Percentiles rank a stretch among this genome's conserved stretches.
These are phyloP conservation scores for Pherbina coryleti DNA, from an alignment of 2,888 invertebrate species.

Conservation along the genomic window DNA sequence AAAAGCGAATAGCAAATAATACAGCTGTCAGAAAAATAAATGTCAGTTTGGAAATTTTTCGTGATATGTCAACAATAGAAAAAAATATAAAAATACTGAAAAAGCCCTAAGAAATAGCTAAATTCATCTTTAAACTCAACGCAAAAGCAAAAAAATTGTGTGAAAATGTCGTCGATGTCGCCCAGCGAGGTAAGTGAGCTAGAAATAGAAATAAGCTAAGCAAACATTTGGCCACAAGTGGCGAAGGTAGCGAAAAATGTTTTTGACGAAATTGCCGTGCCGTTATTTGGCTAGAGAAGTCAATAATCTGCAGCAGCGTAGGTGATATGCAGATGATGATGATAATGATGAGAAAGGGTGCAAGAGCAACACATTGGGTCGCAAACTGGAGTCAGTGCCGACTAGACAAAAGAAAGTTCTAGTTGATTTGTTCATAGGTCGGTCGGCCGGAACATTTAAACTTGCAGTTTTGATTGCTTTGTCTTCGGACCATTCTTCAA, in stretches of 20 bases:
- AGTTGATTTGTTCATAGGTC: too few relatives aligned
- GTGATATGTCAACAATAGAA: slow-evolving; percentile 49
- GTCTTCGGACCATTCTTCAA: too few relatives aligned
- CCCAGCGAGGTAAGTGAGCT: slow-evolving; percentile 60
- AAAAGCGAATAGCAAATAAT: not conserved
- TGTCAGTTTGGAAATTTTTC: slow-evolving; percentile 47
- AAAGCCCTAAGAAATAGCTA: slow-evolving; percentile 2
- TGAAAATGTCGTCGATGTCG: slow-evolving; percentile 61
- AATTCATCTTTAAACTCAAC: slow-evolving; percentile 27
- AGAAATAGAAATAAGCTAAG: not conserved
- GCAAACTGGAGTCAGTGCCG: too few relatives aligned
- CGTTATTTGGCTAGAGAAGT: not conserved
- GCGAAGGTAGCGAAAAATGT: not conserved
- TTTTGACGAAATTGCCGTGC: too few relatives aligned
- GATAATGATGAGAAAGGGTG: too few relatives aligned
- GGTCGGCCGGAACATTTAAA: too few relatives aligned
- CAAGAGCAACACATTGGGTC: too few relatives aligned
- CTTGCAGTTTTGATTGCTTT: too few relatives aligned
- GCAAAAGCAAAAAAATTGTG: slow-evolving; percentile 21
- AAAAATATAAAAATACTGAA: slow-evolving; percentile 32
- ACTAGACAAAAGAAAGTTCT: too few relatives aligned
- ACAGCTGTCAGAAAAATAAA: slow-evolving; percentile 30
- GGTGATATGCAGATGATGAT: not conserved
- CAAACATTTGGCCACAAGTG: not conserved
- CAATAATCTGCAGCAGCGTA: not conserved